Conservation (phyloP, 2,888 invertebrate species). For the Apodemia hepburni region DNA sequence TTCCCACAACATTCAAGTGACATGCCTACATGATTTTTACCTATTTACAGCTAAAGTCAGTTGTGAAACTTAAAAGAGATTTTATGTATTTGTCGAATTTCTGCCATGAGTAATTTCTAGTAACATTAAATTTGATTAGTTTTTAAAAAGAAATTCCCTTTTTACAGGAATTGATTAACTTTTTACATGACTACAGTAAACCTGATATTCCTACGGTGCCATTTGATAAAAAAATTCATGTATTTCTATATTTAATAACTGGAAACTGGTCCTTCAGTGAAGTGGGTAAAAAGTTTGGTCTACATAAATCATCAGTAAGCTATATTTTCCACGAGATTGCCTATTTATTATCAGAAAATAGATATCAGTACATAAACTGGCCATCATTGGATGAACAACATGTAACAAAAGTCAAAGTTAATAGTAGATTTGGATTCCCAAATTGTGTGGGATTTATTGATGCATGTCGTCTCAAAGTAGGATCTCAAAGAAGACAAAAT, state of each 20-base stretch:
- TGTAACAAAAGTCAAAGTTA: conserved; percentile 62
- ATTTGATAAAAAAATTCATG: conserved; percentile 64
- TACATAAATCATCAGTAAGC: conserved; percentile 63
- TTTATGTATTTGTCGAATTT: too few relatives aligned
- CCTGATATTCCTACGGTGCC: conserved; percentile 45
- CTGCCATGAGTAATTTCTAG: too few relatives aligned
- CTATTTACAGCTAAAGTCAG: too few relatives aligned
- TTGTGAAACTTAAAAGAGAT: too few relatives aligned
- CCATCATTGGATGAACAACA: conserved; percentile 66
- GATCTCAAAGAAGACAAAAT: conserved; percentile 49
- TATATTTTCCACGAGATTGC: conserved; percentile 64
- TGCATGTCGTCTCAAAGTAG: conserved; percentile 58
- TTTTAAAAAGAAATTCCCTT: conserved; percentile 8
- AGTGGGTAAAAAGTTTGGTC: conserved; percentile 54
- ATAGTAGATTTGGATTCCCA: conserved; percentile 61
- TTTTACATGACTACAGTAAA: conserved; percentile 45
- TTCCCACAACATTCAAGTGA: too few relatives aligned
- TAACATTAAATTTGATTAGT: neutral
- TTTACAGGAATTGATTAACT: conserved; percentile 51
- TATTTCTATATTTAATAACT: conserved; percentile 60
- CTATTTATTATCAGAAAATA: conserved; percentile 48
- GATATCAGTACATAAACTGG: conserved; percentile 60
- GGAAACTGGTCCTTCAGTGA: conserved; percentile 61
- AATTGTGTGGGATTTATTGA: conserved; percentile 72
- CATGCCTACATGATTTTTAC: too few relatives aligned